Evolutionary conservation across 2,888 invertebrate genomes (phyloP).

Genomic region (Enchytraeus crypticus): DNA sequence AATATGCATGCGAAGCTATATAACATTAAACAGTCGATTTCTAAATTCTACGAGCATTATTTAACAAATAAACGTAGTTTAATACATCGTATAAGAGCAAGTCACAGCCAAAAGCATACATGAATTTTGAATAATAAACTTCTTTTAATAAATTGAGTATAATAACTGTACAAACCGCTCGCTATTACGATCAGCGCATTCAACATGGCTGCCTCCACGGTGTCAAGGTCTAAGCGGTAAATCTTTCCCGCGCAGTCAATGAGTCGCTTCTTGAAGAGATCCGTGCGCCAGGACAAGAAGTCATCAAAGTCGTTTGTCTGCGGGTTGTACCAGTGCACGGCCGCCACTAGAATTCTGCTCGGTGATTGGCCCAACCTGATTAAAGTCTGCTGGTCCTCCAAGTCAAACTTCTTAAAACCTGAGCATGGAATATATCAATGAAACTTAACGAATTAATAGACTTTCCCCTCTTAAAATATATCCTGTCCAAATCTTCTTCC

Average conservation of each 20-base stretch:
- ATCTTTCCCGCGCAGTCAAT: slow-evolving; percentile 18
- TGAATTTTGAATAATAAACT: no score
- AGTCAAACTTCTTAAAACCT: slow-evolving; percentile 22
- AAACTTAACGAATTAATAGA: background rate
- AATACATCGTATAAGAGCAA: no score
- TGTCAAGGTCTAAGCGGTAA: slow-evolving; percentile 14
- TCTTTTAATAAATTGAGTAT: no score
- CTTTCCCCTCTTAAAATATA: no score
- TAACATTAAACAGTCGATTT: no score
- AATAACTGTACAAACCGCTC: slow-evolving; percentile 18
- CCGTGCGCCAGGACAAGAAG: slow-evolving; percentile 22
- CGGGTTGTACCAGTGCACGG: slow-evolving; percentile 23
- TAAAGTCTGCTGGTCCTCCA: slow-evolving; percentile 23
- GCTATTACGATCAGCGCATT: slow-evolving; percentile 24
- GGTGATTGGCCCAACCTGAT: slow-evolving; percentile 26
- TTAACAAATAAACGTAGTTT: no score
- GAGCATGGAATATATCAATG: background rate
- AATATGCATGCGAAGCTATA: no score
- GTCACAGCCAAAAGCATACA: no score
- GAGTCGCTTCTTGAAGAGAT: slow-evolving; percentile 20
- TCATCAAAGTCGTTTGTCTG: slow-evolving; percentile 17
- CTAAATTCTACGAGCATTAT: no score
- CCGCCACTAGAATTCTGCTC: slow-evolving; percentile 23
- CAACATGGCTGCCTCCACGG: slow-evolving; percentile 21
- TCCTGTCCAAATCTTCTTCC: no score